Evolutionary conservation across 2,797 vertebrate genomes (phyloP).

Genomic region (Cebuella pygmaea): DNA sequence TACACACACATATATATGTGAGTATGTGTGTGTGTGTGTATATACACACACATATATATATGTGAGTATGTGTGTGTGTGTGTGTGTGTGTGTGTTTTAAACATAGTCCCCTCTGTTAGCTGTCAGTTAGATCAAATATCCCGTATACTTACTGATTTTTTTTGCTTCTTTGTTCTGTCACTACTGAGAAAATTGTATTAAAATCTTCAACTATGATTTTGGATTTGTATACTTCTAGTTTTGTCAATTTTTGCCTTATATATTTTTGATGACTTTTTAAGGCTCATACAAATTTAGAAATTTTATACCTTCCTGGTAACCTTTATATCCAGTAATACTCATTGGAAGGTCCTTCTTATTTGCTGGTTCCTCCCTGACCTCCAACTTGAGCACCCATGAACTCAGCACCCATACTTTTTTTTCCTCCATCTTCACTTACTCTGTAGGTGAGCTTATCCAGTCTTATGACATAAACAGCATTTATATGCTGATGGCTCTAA

Average conservation of each 20-base stretch:
- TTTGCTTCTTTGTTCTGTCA: background rate
- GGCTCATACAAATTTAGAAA: background rate
- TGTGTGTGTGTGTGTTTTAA: background rate
- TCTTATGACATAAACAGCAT: background rate
- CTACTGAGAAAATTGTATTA: background rate
- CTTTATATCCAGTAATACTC: background rate
- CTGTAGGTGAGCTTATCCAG: background rate
- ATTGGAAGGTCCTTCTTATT: background rate
- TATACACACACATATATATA: no score
- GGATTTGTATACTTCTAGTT: background rate
- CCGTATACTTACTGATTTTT: background rate
- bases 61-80: background rate
- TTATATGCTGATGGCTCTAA: background rate
- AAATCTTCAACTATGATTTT: background rate
- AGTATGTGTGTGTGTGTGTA: no score
- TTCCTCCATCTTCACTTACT: background rate
- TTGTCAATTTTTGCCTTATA: background rate
- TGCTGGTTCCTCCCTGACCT: background rate
- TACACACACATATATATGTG: no score
- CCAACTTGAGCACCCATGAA: background rate
- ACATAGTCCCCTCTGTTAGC: background rate
- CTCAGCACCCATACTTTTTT: background rate
- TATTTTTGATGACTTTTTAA: conserved; percentile 16
- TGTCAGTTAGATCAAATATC: background rate
- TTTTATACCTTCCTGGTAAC: background rate